Conservation (phyloP, 1,140 invertebrate species). For the Plodia interpunctella region DNA sequence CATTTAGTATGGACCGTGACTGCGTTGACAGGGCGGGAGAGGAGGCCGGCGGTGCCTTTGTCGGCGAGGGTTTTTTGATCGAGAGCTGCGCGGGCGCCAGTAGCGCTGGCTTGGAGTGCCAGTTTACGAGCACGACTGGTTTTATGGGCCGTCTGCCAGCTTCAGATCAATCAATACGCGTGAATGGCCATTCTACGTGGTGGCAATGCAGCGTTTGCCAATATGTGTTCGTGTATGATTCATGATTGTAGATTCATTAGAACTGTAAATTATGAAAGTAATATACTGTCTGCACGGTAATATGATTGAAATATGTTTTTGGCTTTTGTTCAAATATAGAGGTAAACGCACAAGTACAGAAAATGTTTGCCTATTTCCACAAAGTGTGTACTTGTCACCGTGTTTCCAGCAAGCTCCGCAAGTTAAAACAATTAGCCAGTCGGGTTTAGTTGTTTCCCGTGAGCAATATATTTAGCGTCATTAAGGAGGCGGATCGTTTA, state of each 20-base stretch:
- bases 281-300: neutral
- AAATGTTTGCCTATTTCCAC: too few relatives aligned
- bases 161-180: conserved; percentile 39
- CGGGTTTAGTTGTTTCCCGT: conserved; percentile 1
- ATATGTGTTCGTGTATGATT: conserved; percentile 4
- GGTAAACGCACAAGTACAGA: too few relatives aligned
- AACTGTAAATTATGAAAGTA: neutral
- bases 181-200: conserved; percentile 24
- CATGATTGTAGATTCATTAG: neutral
- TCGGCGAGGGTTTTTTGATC: conserved; percentile 60
- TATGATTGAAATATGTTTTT: neutral
- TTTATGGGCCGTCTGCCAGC: conserved; percentile 56
- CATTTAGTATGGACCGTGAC: conserved; percentile 51
- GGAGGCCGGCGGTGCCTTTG: conserved; percentile 48
- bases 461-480: conserved; percentile 50
- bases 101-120: conserved; percentile 56
- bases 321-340: neutral
- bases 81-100: conserved; percentile 52
- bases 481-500: conserved; percentile 49
- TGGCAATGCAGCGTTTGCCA: conserved; percentile 7
- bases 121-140: conserved; percentile 60
- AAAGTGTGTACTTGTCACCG: neutral
- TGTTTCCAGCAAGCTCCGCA: neutral
- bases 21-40: conserved; percentile 57
- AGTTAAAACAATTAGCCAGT: neutral